Evolutionary conservation across 2,797 vertebrate genomes (phyloP), one percentile per base, ranked within the genome.

Genomic region (Cephalopachus bancanus): DNA sequence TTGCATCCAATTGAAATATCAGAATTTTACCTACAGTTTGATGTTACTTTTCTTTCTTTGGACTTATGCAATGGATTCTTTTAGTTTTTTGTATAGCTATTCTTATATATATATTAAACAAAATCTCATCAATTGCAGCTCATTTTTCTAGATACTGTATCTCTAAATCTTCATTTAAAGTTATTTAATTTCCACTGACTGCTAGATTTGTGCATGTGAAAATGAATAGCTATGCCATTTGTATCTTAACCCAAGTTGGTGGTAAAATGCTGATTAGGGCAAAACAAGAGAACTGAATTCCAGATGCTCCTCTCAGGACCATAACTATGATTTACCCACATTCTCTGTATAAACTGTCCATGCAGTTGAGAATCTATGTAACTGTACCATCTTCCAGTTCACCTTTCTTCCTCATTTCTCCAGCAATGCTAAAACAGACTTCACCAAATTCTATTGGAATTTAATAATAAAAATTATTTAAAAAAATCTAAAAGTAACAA

Each of bases 81-180:
- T 55, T 60, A 76, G 30, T 78, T 95, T 30, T 33, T 67, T 71
- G 7, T n/a, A 84, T 62, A 87, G 15, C 57, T 81, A 67, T 78
- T 95, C 75, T 83, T 97, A 89, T 94, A 91, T 89, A 60, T 30
- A 74, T 71, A 85, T 94, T 44, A 95, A 97, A 89, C 24, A 89
- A 91, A 95, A 90, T 81, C 20, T 93, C 44, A 92, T 83, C 80
- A 92, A 79, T 79, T 85, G 53, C 7, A 92, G 22, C 22, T 83
- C n/a, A 37, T 83, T 96, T 94, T 84, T 65, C 57, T 78, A 86
- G 33, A 65, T 76, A 75, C 49, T 78, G 37, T 71, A 57, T 92
- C 92, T 96, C 51, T 91, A 92, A 84, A 95, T 93, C n/a, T 96
- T 91, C 67, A 95, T 96, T 95, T 89, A 79, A 95, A 71, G 14